phyloP scores from a whole-genome alignment of 2,797 vertebrate genomes.

The Arctocebus calabarensis region DNA sequence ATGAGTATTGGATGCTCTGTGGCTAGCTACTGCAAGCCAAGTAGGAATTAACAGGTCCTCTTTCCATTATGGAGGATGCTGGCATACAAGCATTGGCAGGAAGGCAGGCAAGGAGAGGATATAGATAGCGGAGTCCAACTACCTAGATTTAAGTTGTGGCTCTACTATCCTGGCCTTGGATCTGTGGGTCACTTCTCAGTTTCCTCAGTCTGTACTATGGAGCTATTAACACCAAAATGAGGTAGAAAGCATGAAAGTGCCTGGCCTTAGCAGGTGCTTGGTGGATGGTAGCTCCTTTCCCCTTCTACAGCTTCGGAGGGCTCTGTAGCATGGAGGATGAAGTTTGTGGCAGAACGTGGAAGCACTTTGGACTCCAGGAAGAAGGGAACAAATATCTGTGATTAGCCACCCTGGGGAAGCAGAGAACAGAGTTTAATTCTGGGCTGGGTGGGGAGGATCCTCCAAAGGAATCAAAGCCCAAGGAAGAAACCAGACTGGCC shows the following conservation, averaged over 20 bases:
- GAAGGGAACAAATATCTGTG: background rate
- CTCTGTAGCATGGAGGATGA: background rate
- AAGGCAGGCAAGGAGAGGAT: background rate
- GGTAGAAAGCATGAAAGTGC: background rate
- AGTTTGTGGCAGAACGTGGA: background rate
- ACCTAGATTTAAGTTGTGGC: background rate
- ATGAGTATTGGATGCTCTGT: background rate
- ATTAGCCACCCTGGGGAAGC: background rate
- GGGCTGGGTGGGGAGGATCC: background rate
- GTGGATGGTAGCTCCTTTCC: background rate
- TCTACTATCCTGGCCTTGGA: background rate
- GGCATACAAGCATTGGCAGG: background rate
- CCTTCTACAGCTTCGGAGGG: background rate
- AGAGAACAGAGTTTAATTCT: slow-evolving; percentile 15
- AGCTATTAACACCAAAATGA: background rate
- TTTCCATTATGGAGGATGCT: background rate
- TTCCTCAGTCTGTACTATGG: background rate
- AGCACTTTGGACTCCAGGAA: background rate
- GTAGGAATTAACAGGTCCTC: background rate
- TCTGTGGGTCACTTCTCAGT: background rate
- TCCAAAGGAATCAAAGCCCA: background rate
- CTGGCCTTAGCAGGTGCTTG: background rate
- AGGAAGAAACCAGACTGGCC: background rate
- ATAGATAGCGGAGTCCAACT: background rate
- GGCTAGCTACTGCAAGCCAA: slow-evolving; percentile 18